Evolutionary conservation across 1,140 invertebrate species (phyloP), one percentile per base, ranked within the genome.

Genomic region (Trichonephila clavata): DNA sequence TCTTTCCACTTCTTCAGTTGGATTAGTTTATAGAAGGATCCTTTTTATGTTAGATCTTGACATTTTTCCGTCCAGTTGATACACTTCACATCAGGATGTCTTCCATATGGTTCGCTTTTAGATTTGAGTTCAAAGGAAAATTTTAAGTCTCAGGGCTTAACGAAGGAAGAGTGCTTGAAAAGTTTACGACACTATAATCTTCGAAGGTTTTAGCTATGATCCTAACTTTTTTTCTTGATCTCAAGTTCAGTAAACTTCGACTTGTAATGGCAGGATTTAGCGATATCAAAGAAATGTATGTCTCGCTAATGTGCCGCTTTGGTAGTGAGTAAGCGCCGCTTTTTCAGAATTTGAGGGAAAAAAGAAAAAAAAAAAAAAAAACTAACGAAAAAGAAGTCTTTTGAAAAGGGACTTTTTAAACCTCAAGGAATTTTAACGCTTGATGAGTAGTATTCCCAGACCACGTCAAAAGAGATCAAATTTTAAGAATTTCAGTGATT

Each of bases 171-270:
- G 84, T 88, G 59, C 92, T 93, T 93, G 92, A 77, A 87, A 93
- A 93, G 84, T 93, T 93, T 93, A 93, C 92, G 92, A 93, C 65
- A 93, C 86, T 88, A 27, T 93, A 93, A 93, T 93, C 92, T 93
- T 93, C 61, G 61, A 88, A 39, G 92, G 92, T 68, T 87, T 87
- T 80, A 87, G 92, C 50, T 80, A 93, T 92, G 92, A 87, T 80
- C 65, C 84, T n/a, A 93, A 63, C 32, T 93, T 93, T 93, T 93
- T 60, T 63, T 63, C 61, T 86, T 43, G 61, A 8, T 81, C 57
- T 86, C 57, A 88, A 86, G 92, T 80, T 71, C 59, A 88, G 68
- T 87, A 88, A 93, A 93, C 84, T 92, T 92, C 27, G 91, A 71
- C 83, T 93, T 93, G 71, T 80, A 93, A 88, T 93, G 84, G 83